These are phyloP conservation scores for Euthynnus affinis DNA, from an alignment of 2,797 vertebrate genomes.

Conservation along the genomic window DNA sequence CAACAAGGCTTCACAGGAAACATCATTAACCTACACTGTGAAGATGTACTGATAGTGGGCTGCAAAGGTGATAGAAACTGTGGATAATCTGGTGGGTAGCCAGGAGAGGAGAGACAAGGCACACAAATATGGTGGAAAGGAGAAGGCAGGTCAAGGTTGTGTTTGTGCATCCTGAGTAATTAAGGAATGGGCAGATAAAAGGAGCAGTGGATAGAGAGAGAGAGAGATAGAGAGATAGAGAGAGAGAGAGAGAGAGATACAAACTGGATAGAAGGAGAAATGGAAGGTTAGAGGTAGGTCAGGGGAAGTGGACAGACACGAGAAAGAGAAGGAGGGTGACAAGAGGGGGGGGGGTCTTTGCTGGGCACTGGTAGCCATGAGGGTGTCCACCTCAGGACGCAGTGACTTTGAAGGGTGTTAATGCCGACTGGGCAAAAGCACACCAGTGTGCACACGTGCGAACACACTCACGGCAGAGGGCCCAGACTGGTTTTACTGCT, in stretches of 20 bases:
- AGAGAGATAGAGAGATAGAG: not conserved
- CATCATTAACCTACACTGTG: not conserved
- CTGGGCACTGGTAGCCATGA: slow-evolving; percentile 50
- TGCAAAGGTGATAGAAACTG: slow-evolving; percentile 26
- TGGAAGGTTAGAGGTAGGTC: slow-evolving; percentile 21
- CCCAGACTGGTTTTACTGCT: slow-evolving; percentile 77
- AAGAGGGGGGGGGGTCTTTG: slow-evolving; percentile 34
- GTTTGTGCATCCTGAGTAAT: slow-evolving; percentile 27
- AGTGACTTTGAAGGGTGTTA: slow-evolving; percentile 84
- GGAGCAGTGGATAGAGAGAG: not conserved
- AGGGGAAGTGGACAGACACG: slow-evolving; percentile 34
- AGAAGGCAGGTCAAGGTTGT: slow-evolving; percentile 36
- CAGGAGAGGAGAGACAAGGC: not conserved
- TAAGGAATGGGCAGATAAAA: slow-evolving; percentile 41
- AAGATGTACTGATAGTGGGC: not conserved
- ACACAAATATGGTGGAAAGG: not conserved
- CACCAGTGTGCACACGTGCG: slow-evolving; percentile 67
- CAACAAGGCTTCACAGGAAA: not conserved
- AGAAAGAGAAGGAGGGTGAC: slow-evolving; percentile 49
- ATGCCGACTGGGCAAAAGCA: slow-evolving; percentile 79
- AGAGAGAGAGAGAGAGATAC: not conserved
- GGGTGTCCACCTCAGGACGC: slow-evolving; percentile 75
- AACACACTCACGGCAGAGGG: slow-evolving; percentile 75
- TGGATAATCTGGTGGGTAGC: not conserved
- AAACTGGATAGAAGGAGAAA: not conserved